These are phyloP conservation scores for Eurystomus gularis DNA, from an alignment of 2,113 vertebrate species.

Conservation along the genomic window DNA sequence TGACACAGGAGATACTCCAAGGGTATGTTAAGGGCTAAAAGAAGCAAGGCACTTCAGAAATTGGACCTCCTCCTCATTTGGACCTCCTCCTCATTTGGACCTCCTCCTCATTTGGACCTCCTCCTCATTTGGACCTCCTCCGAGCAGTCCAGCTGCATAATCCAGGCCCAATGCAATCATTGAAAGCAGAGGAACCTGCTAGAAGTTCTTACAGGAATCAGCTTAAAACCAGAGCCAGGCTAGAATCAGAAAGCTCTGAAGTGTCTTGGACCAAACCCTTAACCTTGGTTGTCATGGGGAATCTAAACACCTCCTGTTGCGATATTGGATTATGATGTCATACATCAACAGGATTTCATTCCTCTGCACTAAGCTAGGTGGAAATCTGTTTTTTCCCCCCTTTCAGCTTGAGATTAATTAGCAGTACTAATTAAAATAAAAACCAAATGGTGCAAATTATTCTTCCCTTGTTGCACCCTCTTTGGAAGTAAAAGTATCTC, in stretches of 20 bases:
- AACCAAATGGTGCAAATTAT: not conserved
- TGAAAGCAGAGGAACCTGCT: not conserved
- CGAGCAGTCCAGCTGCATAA: too few relatives aligned
- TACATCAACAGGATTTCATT: too few relatives aligned
- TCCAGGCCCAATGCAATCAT: too few relatives aligned
- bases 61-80: too few relatives aligned
- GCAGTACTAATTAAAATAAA: not conserved
- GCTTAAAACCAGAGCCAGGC: not conserved
- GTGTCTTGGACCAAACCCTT: too few relatives aligned
- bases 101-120: too few relatives aligned
- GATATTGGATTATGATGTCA: rapidly evolving
- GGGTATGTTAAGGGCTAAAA: not conserved
- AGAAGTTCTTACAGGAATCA: not conserved
- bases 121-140: too few relatives aligned
- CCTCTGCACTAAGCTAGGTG: not conserved
- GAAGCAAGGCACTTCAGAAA: not conserved
- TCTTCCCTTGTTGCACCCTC: not conserved
- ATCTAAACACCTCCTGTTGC: not conserved
- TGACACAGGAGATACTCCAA: not conserved
- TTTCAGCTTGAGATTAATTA: not conserved
- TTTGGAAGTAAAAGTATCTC: not conserved
- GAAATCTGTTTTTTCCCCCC: not conserved
- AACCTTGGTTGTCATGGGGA: not conserved
- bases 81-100: too few relatives aligned
- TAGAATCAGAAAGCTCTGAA: not conserved